Evolutionary conservation across 2,888 invertebrate genomes (phyloP).

Genomic region (Melanargia galathea): DNA sequence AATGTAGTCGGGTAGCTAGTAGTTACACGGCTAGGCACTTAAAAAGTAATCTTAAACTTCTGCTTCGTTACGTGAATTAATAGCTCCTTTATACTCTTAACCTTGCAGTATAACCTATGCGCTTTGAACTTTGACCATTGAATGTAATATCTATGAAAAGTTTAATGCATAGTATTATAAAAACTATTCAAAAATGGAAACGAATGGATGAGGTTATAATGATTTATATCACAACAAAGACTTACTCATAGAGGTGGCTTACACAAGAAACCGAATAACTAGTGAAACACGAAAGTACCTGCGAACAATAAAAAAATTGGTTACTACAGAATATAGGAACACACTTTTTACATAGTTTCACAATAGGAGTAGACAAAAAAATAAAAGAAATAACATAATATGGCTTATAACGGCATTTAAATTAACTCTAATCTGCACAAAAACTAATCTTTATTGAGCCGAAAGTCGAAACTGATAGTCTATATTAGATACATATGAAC

Average conservation of each 20-base stretch:
- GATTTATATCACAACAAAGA: no score
- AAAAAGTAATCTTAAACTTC: slow-evolving; percentile 4
- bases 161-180: no score
- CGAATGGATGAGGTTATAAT: no score
- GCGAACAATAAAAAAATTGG: neutral
- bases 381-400: no score
- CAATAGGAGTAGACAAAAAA: no score
- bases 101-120: slow-evolving; percentile 1
- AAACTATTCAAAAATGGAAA: no score
- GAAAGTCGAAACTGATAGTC: no score
- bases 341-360: no score
- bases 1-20: neutral
- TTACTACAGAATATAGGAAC: neutral
- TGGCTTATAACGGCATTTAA: no score
- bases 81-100: neutral
- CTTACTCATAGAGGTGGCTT: neutral
- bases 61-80: slow-evolving; percentile 12
- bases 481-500: no score
- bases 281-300: neutral
- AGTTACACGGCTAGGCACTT: neutral
- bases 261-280: neutral
- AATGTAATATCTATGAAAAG: neutral
- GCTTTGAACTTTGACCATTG: neutral
- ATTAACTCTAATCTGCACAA: no score
- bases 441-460: no score